Evolutionary conservation across 2,113 vertebrate species (phyloP).

Genomic region (Mormyrus lacerda): DNA sequence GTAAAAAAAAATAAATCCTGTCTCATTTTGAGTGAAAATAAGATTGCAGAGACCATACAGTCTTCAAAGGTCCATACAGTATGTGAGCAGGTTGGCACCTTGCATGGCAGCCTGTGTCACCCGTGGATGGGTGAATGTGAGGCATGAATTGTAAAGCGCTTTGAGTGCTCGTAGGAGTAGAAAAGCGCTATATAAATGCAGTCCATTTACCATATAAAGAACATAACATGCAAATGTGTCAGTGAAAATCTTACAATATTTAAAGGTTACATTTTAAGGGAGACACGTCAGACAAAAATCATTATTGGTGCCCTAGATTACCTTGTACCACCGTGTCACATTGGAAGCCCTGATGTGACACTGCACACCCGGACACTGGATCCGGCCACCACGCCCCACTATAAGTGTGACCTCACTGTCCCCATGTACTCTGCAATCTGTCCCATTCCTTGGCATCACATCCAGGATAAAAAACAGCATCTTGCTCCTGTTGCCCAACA

Average conservation of each 20-base stretch:
- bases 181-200: no score
- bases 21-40: not conserved
- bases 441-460: slow-evolving; percentile 48
- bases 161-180: no score
- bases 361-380: slow-evolving; percentile 65
- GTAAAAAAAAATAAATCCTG: not conserved
- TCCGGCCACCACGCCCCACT: slow-evolving; percentile 22
- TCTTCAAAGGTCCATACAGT: not conserved
- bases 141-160: no score
- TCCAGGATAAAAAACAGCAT: slow-evolving; percentile 44
- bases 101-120: no score
- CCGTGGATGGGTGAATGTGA: no score
- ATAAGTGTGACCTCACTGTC: slow-evolving; percentile 35
- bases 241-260: not conserved
- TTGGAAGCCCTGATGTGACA: slow-evolving; percentile 44
- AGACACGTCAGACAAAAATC: not conserved
- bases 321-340: slow-evolving; percentile 73
- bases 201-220: no score
- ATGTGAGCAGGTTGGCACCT: no score
- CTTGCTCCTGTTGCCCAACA: slow-evolving; percentile 11
- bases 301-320: slow-evolving; percentile 34
- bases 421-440: slow-evolving; percentile 40
- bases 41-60: not conserved
- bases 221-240: not conserved
- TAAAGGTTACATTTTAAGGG: not conserved